phyloP scores from a whole-genome alignment of 2,888 invertebrate genomes.

The Cremastinae sp. region DNA sequence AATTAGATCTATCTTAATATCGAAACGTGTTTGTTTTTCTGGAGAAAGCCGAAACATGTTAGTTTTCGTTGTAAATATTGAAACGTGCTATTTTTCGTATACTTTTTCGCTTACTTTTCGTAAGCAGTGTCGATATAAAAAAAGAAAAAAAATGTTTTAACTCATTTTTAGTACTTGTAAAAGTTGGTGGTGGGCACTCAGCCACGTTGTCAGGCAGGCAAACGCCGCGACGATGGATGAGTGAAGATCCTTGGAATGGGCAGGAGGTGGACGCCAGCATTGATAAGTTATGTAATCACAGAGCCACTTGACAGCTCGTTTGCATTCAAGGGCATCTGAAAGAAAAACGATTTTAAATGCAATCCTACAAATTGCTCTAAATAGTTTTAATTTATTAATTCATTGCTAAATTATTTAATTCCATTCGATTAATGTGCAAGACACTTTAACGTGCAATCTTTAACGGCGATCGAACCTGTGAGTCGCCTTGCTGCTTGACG shows the following conservation, averaged over 20 bases:
- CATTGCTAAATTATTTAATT: constrained; percentile 12
- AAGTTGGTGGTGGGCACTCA: constrained; percentile 93
- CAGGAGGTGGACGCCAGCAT: constrained; percentile 96
- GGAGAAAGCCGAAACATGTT: too few relatives aligned
- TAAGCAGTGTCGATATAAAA: neutral
- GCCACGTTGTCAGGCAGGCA: constrained; percentile 95
- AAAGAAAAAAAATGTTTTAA: neutral
- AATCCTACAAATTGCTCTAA: neutral
- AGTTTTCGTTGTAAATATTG: too few relatives aligned
- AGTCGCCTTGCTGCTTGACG: constrained; percentile 82
- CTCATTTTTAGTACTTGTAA: constrained; percentile 80
- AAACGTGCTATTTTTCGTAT: too few relatives aligned
- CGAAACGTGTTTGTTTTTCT: too few relatives aligned
- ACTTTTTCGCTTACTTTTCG: too few relatives aligned
- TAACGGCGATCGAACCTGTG: constrained; percentile 79
- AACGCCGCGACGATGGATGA: constrained; percentile 97
- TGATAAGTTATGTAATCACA: constrained; percentile 99
- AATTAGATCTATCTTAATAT: too few relatives aligned
- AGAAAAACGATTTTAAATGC: constrained; percentile 40
- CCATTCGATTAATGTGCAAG: constrained; percentile 1
- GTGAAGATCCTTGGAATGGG: constrained; percentile 96
- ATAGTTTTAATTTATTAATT: constrained; percentile 16
- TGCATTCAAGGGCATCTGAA: constrained; percentile 93
- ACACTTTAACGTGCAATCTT: constrained; percentile 38
- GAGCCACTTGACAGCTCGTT: constrained; percentile 97